Evolutionary conservation across 2,888 invertebrate genomes (phyloP).

Genomic region (Calephelis perditalis): DNA sequence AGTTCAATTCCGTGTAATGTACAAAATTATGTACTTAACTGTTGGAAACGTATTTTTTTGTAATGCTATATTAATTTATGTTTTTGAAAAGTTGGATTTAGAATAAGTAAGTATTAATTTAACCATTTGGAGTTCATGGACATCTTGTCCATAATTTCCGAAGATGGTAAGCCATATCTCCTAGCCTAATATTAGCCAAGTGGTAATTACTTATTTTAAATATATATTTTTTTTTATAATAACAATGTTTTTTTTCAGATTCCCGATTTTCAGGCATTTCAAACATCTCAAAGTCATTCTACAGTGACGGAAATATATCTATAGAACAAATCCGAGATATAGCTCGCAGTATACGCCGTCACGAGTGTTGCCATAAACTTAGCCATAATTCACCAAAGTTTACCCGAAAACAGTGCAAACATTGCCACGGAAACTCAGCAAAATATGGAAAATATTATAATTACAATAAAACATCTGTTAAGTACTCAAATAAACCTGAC

Average conservation of each 20-base stretch:
- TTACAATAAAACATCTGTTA: conserved; percentile 63
- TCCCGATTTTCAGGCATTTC: conserved; percentile 64
- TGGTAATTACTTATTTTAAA: too few relatives aligned
- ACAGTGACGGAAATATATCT: conserved; percentile 73
- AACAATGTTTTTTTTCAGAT: conserved; percentile 43
- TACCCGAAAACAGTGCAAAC: conserved; percentile 69
- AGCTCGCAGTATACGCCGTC: conserved; percentile 87
- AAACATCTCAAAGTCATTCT: conserved; percentile 75
- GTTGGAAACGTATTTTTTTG: too few relatives aligned
- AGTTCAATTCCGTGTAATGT: too few relatives aligned
- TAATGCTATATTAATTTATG: too few relatives aligned
- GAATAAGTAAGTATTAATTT: too few relatives aligned
- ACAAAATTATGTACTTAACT: too few relatives aligned
- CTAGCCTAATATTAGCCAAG: too few relatives aligned
- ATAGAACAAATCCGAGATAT: conserved; percentile 86
- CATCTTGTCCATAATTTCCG: too few relatives aligned
- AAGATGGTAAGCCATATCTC: too few relatives aligned
- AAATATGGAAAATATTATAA: conserved; percentile 72
- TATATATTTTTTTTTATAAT: too few relatives aligned
- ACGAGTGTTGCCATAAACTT: conserved; percentile 81
- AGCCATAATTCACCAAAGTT: conserved; percentile 70
- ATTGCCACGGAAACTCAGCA: conserved; percentile 55
- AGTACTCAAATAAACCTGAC: conserved; percentile 52
- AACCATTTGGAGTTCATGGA: too few relatives aligned
- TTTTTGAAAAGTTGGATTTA: too few relatives aligned